phyloP scores from a whole-genome alignment of 2,113 vertebrate species.

The Rhinogobius similis region DNA sequence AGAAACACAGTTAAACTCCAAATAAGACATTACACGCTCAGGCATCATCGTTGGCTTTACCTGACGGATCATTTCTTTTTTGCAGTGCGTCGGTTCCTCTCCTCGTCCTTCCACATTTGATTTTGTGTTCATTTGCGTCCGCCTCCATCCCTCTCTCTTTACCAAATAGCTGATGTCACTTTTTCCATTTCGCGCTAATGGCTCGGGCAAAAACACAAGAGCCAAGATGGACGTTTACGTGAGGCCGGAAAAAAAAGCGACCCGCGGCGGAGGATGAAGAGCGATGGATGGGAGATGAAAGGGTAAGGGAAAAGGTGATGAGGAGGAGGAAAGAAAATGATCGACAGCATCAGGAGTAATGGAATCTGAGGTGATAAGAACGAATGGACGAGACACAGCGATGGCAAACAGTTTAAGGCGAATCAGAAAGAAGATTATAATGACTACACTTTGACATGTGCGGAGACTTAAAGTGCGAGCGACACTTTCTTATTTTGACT shows the following conservation, averaged over 20 bases:
- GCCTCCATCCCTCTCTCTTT: conserved; percentile 66
- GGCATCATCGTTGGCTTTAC: too few species aligned
- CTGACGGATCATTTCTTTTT: background rate
- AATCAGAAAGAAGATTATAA: background rate
- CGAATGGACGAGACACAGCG: background rate
- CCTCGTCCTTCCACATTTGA: background rate
- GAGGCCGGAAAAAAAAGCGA: conserved; percentile 51
- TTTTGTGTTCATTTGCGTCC: background rate
- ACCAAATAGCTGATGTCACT: conserved; percentile 77
- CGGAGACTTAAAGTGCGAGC: too few species aligned
- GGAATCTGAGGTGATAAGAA: background rate
- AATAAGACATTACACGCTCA: too few species aligned
- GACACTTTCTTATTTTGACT: too few species aligned
- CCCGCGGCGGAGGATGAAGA: conserved; percentile 49
- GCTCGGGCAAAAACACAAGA: conserved; percentile 51
- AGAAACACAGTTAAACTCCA: too few species aligned
- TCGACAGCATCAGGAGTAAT: conserved; percentile 2
- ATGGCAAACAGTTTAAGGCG: background rate
- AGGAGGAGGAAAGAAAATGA: background rate
- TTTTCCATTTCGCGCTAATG: conserved; percentile 76
- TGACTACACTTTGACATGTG: too few species aligned
- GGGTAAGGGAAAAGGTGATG: conserved; percentile 40
- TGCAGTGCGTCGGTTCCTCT: background rate
- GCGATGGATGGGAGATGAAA: conserved; percentile 56
- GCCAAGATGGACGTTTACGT: conserved; percentile 23